Percentiles rank a stretch among this genome's conserved stretches.
Conservation (phyloP, 2,797 vertebrate species). For the Sebastes taczanowskii region DNA sequence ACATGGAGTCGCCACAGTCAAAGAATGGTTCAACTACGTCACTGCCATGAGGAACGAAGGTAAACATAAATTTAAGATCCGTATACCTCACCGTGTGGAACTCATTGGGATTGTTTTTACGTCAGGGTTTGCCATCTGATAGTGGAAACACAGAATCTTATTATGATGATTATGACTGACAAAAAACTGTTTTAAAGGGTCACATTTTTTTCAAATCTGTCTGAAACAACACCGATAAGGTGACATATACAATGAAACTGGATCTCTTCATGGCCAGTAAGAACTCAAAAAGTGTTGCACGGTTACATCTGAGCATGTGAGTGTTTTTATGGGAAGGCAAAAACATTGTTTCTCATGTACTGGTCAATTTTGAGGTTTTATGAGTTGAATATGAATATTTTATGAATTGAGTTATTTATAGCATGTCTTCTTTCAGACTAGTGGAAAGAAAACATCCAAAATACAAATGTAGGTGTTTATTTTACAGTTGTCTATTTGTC, state of each 20-base stretch:
- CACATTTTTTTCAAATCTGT: no score
- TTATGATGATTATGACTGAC: not conserved
- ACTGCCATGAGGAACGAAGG: conserved; percentile 98
- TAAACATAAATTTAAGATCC: conserved; percentile 37
- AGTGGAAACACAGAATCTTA: not conserved
- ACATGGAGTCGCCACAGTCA: conserved; percentile 95
- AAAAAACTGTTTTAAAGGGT: not conserved
- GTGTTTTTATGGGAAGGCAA: no score
- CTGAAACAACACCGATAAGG: no score
- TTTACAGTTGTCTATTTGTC: no score
- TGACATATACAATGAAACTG: not conserved
- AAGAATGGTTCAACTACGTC: conserved; percentile 98
- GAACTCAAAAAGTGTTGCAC: not conserved
- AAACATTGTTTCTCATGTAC: no score
- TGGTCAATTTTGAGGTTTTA: no score
- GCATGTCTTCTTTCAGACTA: no score
- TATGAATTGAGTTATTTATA: no score
- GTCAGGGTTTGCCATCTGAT: not conserved
- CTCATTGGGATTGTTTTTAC: not conserved
- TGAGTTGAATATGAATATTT: no score
- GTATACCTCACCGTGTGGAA: not conserved
- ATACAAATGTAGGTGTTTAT: no score
- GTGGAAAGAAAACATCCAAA: no score
- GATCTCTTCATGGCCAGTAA: not conserved
- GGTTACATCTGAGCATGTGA: not conserved